Base-by-base conservation (phyloP, 1,140 invertebrate genomes). In the Plodia interpunctella region DNA sequence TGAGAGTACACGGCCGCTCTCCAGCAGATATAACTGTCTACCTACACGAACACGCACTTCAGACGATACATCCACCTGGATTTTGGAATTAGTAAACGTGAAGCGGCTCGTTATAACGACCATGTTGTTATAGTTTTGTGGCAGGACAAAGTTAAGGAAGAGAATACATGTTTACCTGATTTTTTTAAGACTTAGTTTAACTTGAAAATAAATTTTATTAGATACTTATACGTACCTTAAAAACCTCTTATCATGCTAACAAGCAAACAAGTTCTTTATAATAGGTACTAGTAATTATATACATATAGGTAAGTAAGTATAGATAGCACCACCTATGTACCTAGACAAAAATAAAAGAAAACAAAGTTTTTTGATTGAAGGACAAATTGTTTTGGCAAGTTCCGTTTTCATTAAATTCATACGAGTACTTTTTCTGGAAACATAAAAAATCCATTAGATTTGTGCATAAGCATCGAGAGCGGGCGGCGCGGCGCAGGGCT, bases 1-100 rank as follows among this genome's bases (percentile, higher is more conserved):
- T 89, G 86, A 87, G 83, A 86, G 75, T 85, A 85, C 81, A 84
- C 78, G 80, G 72, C 76, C 70, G 68, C 70, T 70, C 72, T 70
- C 67, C 72, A 73, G 70, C 68, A 80, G 76, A 72, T 67, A 77
- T 53, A 53, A 25, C 51, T 44, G 61, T 67, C 60, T 61, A 65
- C 54, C 58, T 68, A 63, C 57, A 60, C 30, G n/a, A 53, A 11
- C 30, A 32, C 30, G 11, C 30, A 32, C 30, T 32, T 32, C 30
- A 32, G 30, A 11, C 11, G 30, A 32, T 32, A 11, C 11, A 32
- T 11, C 30, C 11, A 32, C 30, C 30, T 32, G 30, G 30, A 63
- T 28, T 63, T 32, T 18, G 30, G 17, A 44, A 44, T 44, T 44
- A 44, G 38, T 15, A 44, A 44, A 5, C n/a, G 38, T 44, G 38